A percentile compares a stretch with the other conserved stretches of the same genome.
Conservation (phyloP, 2,113 vertebrate genomes). For the Campylorhamphus procurvoides region DNA sequence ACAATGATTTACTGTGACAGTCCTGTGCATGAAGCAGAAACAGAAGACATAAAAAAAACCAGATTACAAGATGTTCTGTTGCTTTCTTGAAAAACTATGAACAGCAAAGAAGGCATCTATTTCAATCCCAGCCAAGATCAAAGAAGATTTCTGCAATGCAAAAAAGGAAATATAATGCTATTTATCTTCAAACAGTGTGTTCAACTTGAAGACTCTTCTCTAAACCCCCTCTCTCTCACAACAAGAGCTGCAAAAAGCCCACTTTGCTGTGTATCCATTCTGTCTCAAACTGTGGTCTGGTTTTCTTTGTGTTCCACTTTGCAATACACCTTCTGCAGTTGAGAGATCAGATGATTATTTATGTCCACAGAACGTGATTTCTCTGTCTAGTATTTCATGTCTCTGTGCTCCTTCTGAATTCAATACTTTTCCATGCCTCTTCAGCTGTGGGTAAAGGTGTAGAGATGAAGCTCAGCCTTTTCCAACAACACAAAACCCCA, state of each 20-base stretch:
- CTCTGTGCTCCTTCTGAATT: neutral
- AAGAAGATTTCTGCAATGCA: constrained; percentile 22
- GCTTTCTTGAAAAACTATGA: neutral
- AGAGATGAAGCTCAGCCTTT: neutral
- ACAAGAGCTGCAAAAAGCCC: neutral
- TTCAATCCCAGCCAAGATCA: neutral
- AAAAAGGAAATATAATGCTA: neutral
- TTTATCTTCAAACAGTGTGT: neutral
- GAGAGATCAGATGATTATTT: neutral
- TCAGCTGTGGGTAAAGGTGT: neutral
- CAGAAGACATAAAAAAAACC: neutral
- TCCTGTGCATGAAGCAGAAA: neutral
- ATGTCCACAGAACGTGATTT: neutral
- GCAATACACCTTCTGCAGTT: neutral
- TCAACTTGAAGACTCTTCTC: neutral
- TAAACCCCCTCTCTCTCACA: neutral
- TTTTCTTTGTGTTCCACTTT: neutral
- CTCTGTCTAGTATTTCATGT: neutral
- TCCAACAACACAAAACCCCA: neutral
- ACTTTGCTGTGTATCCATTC: neutral
- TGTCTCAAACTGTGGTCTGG: neutral
- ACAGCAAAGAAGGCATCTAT: neutral
- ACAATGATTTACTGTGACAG: neutral
- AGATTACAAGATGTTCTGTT: neutral
- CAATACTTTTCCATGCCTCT: neutral